Evolutionary conservation across 2,113 vertebrate genomes (phyloP).

Genomic region (Siphamia tubifer): DNA sequence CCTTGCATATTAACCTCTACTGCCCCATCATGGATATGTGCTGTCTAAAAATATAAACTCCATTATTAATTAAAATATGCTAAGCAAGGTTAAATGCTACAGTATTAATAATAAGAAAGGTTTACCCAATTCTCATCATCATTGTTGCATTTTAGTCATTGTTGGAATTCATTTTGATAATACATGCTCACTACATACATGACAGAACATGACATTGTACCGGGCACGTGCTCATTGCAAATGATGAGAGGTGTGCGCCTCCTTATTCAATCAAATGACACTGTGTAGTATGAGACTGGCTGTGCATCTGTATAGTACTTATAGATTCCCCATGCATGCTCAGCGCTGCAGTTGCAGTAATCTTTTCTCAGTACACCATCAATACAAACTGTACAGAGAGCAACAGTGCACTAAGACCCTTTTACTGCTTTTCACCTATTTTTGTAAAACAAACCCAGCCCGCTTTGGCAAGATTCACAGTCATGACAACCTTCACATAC

Average conservation of each 20-base stretch:
- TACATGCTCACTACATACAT: conserved; percentile 46
- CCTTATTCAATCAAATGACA: too few relatives aligned
- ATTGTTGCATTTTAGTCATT: background rate
- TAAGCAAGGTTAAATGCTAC: conserved; percentile 2
- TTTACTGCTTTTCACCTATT: conserved; percentile 3
- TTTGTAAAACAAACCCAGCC: conserved; percentile 26
- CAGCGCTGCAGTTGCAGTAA: conserved; percentile 9
- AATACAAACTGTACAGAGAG: background rate
- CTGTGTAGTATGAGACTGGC: too few relatives aligned
- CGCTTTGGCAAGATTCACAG: background rate
- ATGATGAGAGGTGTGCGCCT: too few relatives aligned
- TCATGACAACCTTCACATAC: background rate
- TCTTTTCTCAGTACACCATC: conserved; percentile 12
- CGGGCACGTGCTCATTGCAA: conserved; percentile 25
- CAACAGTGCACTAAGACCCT: conserved; percentile 8
- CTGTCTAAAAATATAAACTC: background rate
- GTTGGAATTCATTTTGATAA: conserved; percentile 19
- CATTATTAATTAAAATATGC: background rate
- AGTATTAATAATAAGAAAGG: background rate
- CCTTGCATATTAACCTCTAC: conserved; percentile 9
- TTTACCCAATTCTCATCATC: background rate
- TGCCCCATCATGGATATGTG: conserved; percentile 9
- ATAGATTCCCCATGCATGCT: background rate
- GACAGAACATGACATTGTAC: conserved; percentile 55
- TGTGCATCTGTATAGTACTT: background rate